phyloP scores from a whole-genome alignment of 2,113 vertebrate species.

The Leucopternis melanops region DNA sequence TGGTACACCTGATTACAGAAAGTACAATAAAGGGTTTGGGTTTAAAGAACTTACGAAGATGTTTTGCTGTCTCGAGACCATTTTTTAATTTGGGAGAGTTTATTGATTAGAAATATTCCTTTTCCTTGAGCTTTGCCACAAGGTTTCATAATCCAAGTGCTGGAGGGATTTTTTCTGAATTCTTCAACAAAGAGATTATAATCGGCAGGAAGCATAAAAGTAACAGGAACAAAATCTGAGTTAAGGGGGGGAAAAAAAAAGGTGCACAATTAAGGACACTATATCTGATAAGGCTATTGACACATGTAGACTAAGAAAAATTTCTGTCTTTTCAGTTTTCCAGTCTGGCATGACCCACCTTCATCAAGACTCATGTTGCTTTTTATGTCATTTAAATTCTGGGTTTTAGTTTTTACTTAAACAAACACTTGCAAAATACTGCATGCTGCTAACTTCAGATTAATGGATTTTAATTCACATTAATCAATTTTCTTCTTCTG shows the following conservation, averaged over 20 bases:
- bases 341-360: not conserved
- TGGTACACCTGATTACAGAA: not conserved
- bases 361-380: not conserved
- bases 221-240: constrained; percentile 95
- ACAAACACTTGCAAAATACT: not conserved
- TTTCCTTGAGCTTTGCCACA: constrained; percentile 98
- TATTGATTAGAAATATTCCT: constrained; percentile 99
- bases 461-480: not conserved
- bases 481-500: not conserved
- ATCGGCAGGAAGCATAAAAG: constrained; percentile 95
- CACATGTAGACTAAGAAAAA: not conserved
- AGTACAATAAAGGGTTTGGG: not conserved
- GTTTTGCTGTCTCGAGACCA: constrained; percentile 98
- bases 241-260: not conserved
- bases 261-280: not conserved
- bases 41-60: constrained; percentile 80
- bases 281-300: not conserved
- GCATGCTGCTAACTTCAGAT: not conserved
- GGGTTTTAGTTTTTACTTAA: not conserved
- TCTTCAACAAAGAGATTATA: constrained; percentile 98
- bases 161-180: constrained; percentile 93
- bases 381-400: not conserved
- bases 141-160: constrained; percentile 99
- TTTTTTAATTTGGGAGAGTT: constrained; percentile 97
- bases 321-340: not conserved